Percentiles rank a stretch among this genome's conserved stretches.
Evolutionary conservation across 2,797 vertebrate genomes (phyloP).

Genomic region (Sebastes vulpes): DNA sequence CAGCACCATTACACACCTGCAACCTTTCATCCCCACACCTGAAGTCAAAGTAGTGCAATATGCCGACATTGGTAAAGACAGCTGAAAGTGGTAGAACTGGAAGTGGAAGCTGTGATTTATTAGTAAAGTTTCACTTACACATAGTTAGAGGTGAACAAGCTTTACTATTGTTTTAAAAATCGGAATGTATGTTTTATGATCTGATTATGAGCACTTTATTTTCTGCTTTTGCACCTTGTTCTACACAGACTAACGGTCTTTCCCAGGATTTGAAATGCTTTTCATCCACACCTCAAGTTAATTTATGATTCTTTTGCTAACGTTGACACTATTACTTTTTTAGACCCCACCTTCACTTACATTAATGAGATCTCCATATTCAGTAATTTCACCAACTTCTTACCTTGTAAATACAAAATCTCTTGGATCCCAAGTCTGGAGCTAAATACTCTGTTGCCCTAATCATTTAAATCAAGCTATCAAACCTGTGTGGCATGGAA

Average conservation of each 20-base stretch:
- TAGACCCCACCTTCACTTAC: background rate
- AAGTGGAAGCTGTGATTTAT: background rate
- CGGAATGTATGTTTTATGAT: background rate
- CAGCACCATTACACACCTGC: slow-evolving; percentile 41
- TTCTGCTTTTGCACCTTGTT: background rate
- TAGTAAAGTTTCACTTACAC: background rate
- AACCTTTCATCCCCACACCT: slow-evolving; percentile 46
- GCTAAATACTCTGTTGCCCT: background rate
- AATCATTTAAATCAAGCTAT: background rate
- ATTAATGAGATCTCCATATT: background rate
- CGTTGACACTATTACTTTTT: background rate
- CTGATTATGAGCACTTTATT: background rate
- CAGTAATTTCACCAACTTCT: background rate
- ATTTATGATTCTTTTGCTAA: background rate
- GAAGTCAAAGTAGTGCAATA: slow-evolving; percentile 4
- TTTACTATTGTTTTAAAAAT: background rate
- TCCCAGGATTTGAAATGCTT: background rate
- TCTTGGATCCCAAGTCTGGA: background rate
- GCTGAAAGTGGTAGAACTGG: background rate
- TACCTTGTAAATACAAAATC: background rate
- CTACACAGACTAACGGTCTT: background rate
- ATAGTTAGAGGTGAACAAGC: background rate
- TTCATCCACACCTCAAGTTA: background rate
- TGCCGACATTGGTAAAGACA: background rate
- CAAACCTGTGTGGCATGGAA: background rate